Base-by-base conservation (phyloP, 2,888 invertebrate genomes). In the Orthosia gracilis region DNA sequence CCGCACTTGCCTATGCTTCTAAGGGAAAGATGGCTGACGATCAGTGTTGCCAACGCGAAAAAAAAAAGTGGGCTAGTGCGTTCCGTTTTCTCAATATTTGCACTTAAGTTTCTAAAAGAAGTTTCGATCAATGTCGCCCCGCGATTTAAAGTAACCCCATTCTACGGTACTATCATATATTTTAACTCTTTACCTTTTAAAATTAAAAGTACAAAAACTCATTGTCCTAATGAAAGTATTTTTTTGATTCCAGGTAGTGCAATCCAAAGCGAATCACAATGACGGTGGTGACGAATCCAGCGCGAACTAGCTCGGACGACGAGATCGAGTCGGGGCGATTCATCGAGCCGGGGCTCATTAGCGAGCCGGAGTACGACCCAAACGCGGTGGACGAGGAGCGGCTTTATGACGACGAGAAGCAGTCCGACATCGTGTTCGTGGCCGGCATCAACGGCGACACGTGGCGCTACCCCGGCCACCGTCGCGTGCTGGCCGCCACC, bases 401-500 rank as follows among this genome's bases (percentile, higher is more conserved):
- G 4, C 93, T 97, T 52, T 97, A 96, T 86, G 96, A 97, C 84
- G 94, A 95, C 81, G 97, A 97, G 91, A 94, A 93, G 72, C 96
- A 96, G 80, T 97, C 97, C 83, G 97, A 97, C 91, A 97, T 97
- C 78, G 96, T 96, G 55, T 97, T 97, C 89, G 96, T 97, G 87
- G 98, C 97, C 52, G 98, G 98, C 23, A 94, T 97, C 83, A 97
- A 97, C 71, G 97, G 97, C 31, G 97, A 97, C 87, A 97, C 97
- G 23, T 97, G 97, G 97, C 96, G 97, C 73, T 97, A 97, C 89
- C 97, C 97, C n/a, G 97, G 97, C 15, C 97, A 98, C 87, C 96
- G 97, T 11, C 96, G 97, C 62, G 97, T 97, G 58, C 96, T 98
- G 47, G 97, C 97, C 49, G 96, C 97, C 64, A 97, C 97, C 62